Evolutionary conservation across 2,797 vertebrate species (phyloP).

Genomic region (Dallia pectoralis): DNA sequence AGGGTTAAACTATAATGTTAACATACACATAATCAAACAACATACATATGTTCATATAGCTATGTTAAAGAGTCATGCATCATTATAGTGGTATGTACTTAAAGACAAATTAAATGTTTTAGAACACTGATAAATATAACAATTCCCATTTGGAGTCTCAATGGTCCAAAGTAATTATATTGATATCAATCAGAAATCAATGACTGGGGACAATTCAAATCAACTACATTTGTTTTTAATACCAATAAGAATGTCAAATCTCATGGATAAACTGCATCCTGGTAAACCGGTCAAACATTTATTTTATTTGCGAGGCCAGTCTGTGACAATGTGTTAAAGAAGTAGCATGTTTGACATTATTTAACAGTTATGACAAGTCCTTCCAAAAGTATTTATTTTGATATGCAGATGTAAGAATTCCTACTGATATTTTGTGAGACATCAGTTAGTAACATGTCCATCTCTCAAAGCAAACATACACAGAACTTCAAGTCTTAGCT

Average conservation of each 20-base stretch:
- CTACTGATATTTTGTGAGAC: background rate
- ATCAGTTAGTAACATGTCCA: background rate
- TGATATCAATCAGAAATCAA: background rate
- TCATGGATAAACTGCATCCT: too few species aligned
- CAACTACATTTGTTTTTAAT: background rate
- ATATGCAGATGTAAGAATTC: background rate
- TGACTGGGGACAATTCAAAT: background rate
- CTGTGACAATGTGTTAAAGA: background rate
- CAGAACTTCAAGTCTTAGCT: conserved; percentile 1
- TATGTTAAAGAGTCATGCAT: too few species aligned
- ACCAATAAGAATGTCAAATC: background rate
- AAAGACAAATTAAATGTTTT: background rate
- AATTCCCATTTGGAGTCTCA: background rate
- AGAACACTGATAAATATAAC: background rate
- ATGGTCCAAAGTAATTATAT: background rate
- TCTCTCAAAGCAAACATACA: background rate
- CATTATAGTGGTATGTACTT: too few species aligned
- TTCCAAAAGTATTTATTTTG: background rate
- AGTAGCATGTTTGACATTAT: background rate
- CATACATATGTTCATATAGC: too few species aligned
- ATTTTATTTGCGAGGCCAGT: background rate
- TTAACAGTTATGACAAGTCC: background rate
- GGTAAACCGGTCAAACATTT: background rate
- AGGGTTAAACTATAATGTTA: background rate
- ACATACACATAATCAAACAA: background rate